Evolutionary conservation across 2,888 invertebrate species (phyloP).

Genomic region (Thyatira batis): DNA sequence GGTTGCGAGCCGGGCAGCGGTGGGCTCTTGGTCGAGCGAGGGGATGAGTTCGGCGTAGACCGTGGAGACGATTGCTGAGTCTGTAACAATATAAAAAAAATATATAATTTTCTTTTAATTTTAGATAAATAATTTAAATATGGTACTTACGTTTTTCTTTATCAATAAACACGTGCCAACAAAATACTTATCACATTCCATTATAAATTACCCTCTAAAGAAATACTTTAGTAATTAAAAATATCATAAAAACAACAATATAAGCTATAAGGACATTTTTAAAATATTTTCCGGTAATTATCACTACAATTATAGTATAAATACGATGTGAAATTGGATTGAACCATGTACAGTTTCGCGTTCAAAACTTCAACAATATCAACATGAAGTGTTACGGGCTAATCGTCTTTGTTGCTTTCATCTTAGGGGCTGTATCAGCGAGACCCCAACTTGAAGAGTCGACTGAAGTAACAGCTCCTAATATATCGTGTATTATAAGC

Average conservation of each 20-base stretch:
- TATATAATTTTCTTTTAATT: neutral
- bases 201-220: neutral
- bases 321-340: neutral
- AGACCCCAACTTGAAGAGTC: neutral
- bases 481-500: neutral
- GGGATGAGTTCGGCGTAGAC: constrained; percentile 93
- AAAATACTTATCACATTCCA: neutral
- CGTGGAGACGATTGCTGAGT: constrained; percentile 93
- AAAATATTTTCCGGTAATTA: neutral
- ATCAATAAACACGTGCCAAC: neutral
- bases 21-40: constrained; percentile 92
- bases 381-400: neutral
- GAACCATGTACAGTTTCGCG: neutral
- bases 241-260: neutral
- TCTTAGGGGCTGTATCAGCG: neutral
- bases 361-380: neutral
- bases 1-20: constrained; percentile 84
- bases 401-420: neutral
- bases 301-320: neutral
- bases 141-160: too few relatives aligned
- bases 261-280: neutral
- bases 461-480: neutral
- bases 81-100: constrained; percentile 63
- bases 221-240: neutral
- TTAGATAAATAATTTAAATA: too few relatives aligned